A percentile compares a stretch with the other conserved stretches of the same genome.
Conservation (phyloP, 2,797 vertebrate species). For the Mus minutoides region DNA sequence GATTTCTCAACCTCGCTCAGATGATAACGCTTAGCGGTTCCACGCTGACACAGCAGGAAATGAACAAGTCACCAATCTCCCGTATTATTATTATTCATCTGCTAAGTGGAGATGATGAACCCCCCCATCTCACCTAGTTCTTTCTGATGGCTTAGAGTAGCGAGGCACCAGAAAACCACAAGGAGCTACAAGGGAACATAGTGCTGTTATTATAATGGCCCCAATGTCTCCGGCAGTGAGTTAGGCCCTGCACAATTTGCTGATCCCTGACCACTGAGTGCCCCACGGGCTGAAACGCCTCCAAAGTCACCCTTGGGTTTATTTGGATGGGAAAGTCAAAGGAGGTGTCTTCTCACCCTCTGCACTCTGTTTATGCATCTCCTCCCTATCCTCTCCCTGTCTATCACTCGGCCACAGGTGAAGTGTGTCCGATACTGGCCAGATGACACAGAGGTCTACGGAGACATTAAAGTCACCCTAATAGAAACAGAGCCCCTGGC, state of each 20-base stretch:
- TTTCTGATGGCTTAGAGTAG: not conserved
- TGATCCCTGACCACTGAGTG: constrained; percentile 38
- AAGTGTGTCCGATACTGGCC: constrained; percentile 99
- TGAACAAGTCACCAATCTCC: constrained; percentile 28
- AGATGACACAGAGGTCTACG: constrained; percentile 96
- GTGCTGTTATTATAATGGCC: not conserved
- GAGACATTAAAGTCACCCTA: constrained; percentile 97
- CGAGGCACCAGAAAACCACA: not conserved
- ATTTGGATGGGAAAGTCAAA: constrained; percentile 51
- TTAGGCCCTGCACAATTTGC: not conserved
- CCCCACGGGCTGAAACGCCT: constrained; percentile 45
- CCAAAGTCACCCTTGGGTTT: constrained; percentile 54
- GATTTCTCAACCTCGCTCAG: constrained; percentile 61
- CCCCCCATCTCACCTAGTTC: not conserved
- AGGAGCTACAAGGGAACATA: constrained; percentile 9
- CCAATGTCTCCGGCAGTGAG: not conserved
- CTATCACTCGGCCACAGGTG: constrained; percentile 87
- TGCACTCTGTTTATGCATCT: too few species aligned
- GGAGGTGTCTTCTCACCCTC: not conserved
- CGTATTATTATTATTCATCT: constrained; percentile 38
- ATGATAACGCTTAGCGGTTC: not conserved
- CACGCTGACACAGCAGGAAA: not conserved
- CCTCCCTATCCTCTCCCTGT: constrained; percentile 49
- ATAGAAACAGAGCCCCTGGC: constrained; percentile 97
- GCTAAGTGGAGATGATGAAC: not conserved